Evolutionary conservation across 92 coral and sea anemone species (phyloP), one percentile per base, ranked within the genome.

Genomic region (Zoanthus gigantus): DNA sequence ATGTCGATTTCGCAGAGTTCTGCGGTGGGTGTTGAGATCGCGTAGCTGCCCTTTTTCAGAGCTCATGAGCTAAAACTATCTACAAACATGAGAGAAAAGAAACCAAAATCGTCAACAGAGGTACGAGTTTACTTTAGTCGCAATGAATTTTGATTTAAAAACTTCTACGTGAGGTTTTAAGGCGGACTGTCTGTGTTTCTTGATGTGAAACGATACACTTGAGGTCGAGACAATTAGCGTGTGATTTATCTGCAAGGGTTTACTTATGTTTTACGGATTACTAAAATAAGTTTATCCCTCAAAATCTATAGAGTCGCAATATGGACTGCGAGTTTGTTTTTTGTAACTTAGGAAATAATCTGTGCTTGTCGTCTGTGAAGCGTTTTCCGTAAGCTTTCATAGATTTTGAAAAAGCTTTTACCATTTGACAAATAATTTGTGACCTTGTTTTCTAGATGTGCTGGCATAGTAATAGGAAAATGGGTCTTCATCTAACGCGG

Each of bases 81-180:
- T 74, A 29, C 79, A 74, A 37, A 29, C 28, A 74, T 74, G 79
- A 74, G 58, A 74, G 32, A 74, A 47, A 74, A 18, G 31, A 17
- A 47, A n/a, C 57, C 79, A 8, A 74, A 74, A 50, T 18, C 79
- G 12, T 74, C 79, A 47, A 9, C 9, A 74, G 79, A 74, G 79
- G 79, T 74, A 74, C 42, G 79, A 46, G 13, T 45, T 7, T 4
- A 16, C 57, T 74, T 47, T 10, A n/a, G 2, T 74, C 9, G 28
- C 47, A 30, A 37, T 44, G 45, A 74, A 47, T 16, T 74, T 18
- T 47, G 58, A 46, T 46, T 74, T 45, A 48, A 5, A 1, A 74
- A 74, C 34, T 17, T 37, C 54, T 73, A 46, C 77, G 48, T 42
- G 54, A 4, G 50, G 6, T 44, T 44, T 44, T 44, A 5, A 17